Evolutionary conservation across 2,113 vertebrate genomes (phyloP), one percentile per base, ranked within the genome.

Genomic region (Lophura nycthemera): DNA sequence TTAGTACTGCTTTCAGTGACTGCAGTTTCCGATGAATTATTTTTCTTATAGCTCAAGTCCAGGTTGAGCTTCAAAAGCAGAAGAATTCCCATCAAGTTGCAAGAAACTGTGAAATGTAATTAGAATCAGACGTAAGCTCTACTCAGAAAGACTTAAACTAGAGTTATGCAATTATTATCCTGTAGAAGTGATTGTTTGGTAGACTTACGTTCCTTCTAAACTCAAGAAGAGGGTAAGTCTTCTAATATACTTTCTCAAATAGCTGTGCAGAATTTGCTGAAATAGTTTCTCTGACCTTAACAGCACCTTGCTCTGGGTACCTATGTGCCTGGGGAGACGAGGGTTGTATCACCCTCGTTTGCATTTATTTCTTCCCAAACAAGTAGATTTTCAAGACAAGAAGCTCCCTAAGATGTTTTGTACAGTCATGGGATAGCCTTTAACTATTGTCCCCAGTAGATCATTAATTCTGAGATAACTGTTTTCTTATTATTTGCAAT

Each of bases 121-220:
- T 86, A 93, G 29, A 93, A 93, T 75, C 92, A 47, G 61, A 67
- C 14, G 6, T 83, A 45, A 17, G 17, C 50, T 57, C 40, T 67
- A 77, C 38, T 81, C 64, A 74, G 40, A 81, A 86, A 71, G 3
- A 42, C 60, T 93, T 91, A 90, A 77, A 56, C 27, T 16, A 89
- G 76, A 88, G 90, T 90, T 91, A 77, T 67, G 72, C 52, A 86
- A 93, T 93, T 89, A 88, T 88, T 95, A 96, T 93, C 83, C 79
- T 93, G 81, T 64, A 80, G 47, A 85, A 74, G 69, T 67, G 10
- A 42, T 67, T 56, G n/a, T 86, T 65, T 27, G 8, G 21, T 83
- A 38, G 56, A 88, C 90, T 93, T 86, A 60, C 56, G 56, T 95
- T 92, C 43, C 29, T 74, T 43, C 88, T 60, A 90, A 70, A 90